Base-by-base conservation (phyloP, 1,140 invertebrate genomes). In the Galleria mellonella region DNA sequence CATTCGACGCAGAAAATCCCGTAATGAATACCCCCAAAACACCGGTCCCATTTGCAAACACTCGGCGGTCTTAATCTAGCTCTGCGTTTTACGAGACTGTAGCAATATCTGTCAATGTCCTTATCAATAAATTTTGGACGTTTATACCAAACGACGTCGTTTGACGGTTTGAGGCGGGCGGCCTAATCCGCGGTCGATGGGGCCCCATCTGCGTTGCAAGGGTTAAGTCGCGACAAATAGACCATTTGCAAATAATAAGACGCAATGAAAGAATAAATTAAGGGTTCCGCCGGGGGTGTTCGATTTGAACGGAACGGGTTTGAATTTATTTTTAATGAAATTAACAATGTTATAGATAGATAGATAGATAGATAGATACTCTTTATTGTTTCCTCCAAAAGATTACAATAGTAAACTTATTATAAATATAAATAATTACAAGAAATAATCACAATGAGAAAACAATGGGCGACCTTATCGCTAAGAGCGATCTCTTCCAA, bases 161-260 rank as follows among this genome's bases (percentile, higher is more conserved):
- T 84, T 74, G 75, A 81, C 70, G 75, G 67, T 78, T 77, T 67
- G 60, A 65, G 62, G 66, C 72, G 68, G 62, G 76, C 62, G 57
- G 43, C 40, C 64, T 83, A 78, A 78, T 77, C 71, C 76, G 62
- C 59, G 66, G 70, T 58, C 67, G 67, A 71, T 62, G 53, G 69
- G 69, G 67, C 74, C 81, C 76, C 81, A 84, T 81, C 81, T 84
- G 81, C 64, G 49, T 51, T 65, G 81, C 63, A 82, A 81, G 81
- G 81, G 81, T 84, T 84, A 84, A 84, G 81, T 81, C 77, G 68
- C 77, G 78, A 84, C 81, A 84, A 84, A 84, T 84, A 78, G 76
- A 82, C 81, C 81, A 81, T 84, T 84, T 84, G 81, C 77, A 84
- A 84, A 84, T 81, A 84, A 84, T 84, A 84, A 84, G 76, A 79